Conservation (phyloP, 1,140 invertebrate species). For the Anastrepha obliqua region DNA sequence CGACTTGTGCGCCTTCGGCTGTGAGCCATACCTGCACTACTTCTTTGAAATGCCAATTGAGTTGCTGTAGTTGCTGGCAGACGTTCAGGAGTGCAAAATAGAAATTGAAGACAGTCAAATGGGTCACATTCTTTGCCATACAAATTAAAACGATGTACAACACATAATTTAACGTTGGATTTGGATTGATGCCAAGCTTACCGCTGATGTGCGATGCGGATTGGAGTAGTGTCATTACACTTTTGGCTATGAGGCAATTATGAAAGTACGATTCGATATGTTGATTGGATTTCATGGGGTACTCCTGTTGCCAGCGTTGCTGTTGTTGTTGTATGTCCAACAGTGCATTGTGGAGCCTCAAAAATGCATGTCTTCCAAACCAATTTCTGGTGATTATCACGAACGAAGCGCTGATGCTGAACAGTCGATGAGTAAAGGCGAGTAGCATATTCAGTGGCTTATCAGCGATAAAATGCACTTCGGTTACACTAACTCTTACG, state of each 20-base stretch:
- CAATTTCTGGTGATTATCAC: background rate
- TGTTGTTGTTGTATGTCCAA: background rate
- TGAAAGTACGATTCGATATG: background rate
- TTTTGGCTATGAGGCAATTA: background rate
- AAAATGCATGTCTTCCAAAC: background rate
- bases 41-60: conserved; percentile 36
- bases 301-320: background rate
- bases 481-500: background rate
- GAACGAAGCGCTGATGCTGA: background rate
- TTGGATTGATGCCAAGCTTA: background rate
- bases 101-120: background rate
- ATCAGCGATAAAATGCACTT: background rate
- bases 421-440: background rate
- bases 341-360: background rate
- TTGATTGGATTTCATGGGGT: background rate
- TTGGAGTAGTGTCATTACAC: background rate
- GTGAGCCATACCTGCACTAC: background rate
- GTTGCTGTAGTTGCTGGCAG: background rate
- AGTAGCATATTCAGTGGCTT: background rate
- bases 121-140: background rate
- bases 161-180: background rate
- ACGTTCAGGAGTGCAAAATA: background rate
- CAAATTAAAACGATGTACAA: background rate
- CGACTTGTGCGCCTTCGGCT: background rate
- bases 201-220: background rate